Percentiles rank a stretch among this genome's conserved stretches.
phyloP scores from a whole-genome alignment of 2,113 vertebrate species.

The Amblyornis subalaris region DNA sequence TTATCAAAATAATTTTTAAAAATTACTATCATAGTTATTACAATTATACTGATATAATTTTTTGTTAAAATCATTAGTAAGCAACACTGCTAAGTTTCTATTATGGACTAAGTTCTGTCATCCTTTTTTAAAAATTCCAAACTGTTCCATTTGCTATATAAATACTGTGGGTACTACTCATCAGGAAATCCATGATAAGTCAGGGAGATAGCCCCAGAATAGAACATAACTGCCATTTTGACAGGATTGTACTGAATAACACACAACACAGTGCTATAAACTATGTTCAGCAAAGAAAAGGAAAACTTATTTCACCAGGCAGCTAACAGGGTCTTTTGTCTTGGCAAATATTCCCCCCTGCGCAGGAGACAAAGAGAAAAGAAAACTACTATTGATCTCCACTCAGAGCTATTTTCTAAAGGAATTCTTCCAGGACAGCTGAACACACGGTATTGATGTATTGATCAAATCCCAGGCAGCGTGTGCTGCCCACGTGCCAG shows the following conservation, averaged over 20 bases:
- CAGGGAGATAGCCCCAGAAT: not conserved
- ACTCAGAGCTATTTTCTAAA: not conserved
- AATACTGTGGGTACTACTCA: not conserved
- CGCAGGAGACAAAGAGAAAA: not conserved
- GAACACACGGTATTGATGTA: accelerated
- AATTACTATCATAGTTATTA: not conserved
- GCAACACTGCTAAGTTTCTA: not conserved
- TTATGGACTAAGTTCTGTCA: not conserved
- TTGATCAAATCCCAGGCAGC: not conserved
- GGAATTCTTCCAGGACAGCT: not conserved
- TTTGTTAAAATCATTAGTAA: not conserved
- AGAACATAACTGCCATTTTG: not conserved
- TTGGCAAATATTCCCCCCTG: not conserved
- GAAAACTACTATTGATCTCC: not conserved
- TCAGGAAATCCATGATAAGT: not conserved
- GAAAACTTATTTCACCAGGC: not conserved
- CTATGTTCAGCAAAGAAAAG: not conserved
- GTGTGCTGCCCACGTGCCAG: not conserved
- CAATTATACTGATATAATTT: not conserved
- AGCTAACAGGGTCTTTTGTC: not conserved
- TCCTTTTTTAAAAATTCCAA: not conserved
- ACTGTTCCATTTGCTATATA: not conserved
- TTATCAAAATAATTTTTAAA: not conserved
- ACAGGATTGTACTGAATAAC: not conserved
- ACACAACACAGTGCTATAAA: not conserved